These are phyloP conservation scores for Neopipo cinnamomea DNA, from an alignment of 2,113 vertebrate species.

Conservation along the genomic window DNA sequence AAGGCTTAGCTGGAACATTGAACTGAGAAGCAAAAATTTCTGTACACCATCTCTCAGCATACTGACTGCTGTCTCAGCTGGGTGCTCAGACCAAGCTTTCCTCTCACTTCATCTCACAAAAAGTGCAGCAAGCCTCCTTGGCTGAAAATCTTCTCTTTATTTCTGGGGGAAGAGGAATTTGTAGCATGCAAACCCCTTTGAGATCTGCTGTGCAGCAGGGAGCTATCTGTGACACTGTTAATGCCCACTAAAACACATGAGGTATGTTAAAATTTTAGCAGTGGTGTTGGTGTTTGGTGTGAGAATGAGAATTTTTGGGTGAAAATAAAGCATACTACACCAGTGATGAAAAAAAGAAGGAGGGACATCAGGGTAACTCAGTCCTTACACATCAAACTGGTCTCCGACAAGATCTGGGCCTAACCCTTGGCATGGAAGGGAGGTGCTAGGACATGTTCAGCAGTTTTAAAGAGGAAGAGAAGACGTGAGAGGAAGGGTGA, in stretches of 20 bases:
- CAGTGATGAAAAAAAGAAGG: not conserved
- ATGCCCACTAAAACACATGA: not conserved
- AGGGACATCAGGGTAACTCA: not conserved
- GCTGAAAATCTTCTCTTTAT: not conserved
- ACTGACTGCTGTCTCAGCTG: not conserved
- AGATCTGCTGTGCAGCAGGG: not conserved
- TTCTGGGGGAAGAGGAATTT: not conserved
- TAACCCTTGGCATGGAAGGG: not conserved
- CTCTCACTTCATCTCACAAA: not conserved
- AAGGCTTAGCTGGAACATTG: not conserved
- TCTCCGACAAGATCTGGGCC: rapidly evolving
- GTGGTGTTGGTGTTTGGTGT: not conserved
- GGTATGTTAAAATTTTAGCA: not conserved
- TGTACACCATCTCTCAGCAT: not conserved
- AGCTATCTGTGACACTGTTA: not conserved
- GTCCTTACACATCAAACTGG: rapidly evolving
- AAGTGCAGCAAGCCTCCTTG: not conserved
- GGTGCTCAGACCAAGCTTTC: not conserved
- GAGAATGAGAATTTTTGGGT: not conserved
- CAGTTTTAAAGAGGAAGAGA: not conserved
- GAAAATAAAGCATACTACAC: not conserved
- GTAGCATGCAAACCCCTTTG: not conserved
- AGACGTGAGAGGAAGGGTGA: not conserved
- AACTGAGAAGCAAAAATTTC: not conserved
- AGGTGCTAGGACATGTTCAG: not conserved